Evolutionary conservation across 1,140 invertebrate genomes (phyloP).

Genomic region (Rhyacophila brunnea): DNA sequence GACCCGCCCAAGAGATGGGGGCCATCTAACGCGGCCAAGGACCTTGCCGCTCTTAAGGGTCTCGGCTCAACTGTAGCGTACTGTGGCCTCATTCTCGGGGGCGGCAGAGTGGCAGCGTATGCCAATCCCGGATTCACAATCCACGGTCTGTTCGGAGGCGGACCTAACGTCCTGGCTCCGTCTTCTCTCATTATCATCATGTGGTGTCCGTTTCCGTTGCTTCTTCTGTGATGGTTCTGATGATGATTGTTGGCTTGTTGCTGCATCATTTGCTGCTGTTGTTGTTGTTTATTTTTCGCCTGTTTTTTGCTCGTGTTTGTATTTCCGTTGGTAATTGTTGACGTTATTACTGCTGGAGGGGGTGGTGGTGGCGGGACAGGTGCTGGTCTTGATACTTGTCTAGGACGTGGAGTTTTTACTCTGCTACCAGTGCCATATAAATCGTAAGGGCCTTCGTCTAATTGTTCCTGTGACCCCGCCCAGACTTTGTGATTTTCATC

Average conservation of each 20-base stretch:
- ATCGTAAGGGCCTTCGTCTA: slow-evolving; percentile 70
- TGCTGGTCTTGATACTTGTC: slow-evolving; percentile 75
- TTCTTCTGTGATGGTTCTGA: slow-evolving; percentile 53
- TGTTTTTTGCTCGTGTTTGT: slow-evolving; percentile 57
- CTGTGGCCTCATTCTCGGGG: slow-evolving; percentile 57
- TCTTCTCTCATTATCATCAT: slow-evolving; percentile 32
- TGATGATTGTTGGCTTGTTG: slow-evolving; percentile 34
- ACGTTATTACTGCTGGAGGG: not conserved
- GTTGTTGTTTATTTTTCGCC: slow-evolving; percentile 50
- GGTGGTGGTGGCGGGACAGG: slow-evolving; percentile 77
- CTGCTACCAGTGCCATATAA: slow-evolving; percentile 72
- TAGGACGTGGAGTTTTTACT: slow-evolving; percentile 71
- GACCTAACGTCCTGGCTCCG: slow-evolving; percentile 43
- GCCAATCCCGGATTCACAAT: slow-evolving; percentile 41
- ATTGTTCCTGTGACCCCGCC: slow-evolving; percentile 74
- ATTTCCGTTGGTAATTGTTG: too few species aligned
- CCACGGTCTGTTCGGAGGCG: slow-evolving; percentile 41
- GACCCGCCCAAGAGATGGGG: slow-evolving; percentile 71
- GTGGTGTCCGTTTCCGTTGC: slow-evolving; percentile 53
- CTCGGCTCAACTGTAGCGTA: slow-evolving; percentile 65
- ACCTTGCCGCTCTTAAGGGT: slow-evolving; percentile 73
- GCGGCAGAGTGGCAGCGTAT: slow-evolving; percentile 57
- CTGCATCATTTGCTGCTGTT: slow-evolving; percentile 47
- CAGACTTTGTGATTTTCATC: slow-evolving; percentile 94
- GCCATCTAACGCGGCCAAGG: slow-evolving; percentile 68